Percentiles rank a stretch among this genome's conserved stretches.
These are phyloP conservation scores for Orthosia incerta DNA, from an alignment of 2,888 invertebrate genomes.

Conservation along the genomic window DNA sequence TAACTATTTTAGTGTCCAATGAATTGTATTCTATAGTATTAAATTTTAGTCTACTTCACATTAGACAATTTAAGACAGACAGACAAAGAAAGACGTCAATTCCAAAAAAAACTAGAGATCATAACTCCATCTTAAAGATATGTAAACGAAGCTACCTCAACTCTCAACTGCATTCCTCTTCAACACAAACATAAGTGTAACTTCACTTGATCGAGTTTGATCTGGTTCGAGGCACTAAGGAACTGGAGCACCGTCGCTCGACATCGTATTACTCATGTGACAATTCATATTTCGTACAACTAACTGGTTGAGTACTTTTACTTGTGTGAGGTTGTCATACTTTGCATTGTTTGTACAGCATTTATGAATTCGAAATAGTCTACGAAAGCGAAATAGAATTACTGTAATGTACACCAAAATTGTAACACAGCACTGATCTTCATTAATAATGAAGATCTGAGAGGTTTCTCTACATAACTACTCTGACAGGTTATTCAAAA, in stretches of 20 bases:
- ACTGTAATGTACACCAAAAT: too few species aligned
- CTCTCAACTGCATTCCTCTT: conserved; percentile 11
- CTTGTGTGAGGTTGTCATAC: not conserved
- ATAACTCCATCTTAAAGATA: not conserved
- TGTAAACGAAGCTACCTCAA: not conserved
- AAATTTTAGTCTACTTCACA: not conserved
- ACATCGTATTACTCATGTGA: conserved; percentile 25
- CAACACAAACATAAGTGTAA: conserved; percentile 16
- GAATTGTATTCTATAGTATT: too few species aligned
- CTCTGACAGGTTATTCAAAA: too few species aligned
- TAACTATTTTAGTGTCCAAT: too few species aligned
- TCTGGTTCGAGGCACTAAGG: conserved; percentile 26
- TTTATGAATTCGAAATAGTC: not conserved
- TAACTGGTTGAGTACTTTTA: not conserved
- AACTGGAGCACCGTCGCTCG: conserved; percentile 20
- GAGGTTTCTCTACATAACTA: too few species aligned
- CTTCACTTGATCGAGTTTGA: conserved; percentile 35
- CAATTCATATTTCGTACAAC: conserved; percentile 27
- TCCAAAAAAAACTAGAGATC: too few species aligned
- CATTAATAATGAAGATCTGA: too few species aligned
- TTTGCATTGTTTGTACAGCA: conserved; percentile 13
- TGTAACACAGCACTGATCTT: too few species aligned
- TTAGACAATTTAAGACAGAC: not conserved
- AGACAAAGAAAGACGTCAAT: not conserved
- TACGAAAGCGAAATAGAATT: not conserved